Percentiles rank a stretch among this genome's conserved stretches.
These are phyloP conservation scores for Phymanthus crucifer DNA, from an alignment of 92 coral and sea anemone species.

Conservation along the genomic window DNA sequence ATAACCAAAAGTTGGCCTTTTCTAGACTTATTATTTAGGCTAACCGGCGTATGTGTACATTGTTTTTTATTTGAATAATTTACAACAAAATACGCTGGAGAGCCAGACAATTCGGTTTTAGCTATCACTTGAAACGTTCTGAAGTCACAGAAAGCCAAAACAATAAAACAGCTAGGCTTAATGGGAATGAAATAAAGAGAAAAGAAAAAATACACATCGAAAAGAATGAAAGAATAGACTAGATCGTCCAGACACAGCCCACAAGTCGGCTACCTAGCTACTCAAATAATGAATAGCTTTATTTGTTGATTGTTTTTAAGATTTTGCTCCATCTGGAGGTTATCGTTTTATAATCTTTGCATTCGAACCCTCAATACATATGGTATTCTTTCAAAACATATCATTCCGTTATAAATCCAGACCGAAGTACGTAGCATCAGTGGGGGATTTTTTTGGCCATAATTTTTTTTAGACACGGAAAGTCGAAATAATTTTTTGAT, in stretches of 20 bases:
- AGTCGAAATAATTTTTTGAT: too few relatives aligned
- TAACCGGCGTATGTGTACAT: neutral
- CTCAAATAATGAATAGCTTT: neutral
- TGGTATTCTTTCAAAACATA: neutral
- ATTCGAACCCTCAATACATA: neutral
- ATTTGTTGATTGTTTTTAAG: neutral
- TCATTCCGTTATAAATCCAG: neutral
- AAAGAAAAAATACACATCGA: neutral
- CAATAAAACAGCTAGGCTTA: neutral
- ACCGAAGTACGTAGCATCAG: too few relatives aligned
- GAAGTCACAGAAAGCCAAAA: neutral
- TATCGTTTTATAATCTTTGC: neutral
- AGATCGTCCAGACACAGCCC: neutral
- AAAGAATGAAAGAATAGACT: neutral
- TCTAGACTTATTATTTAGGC: neutral
- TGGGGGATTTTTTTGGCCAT: too few relatives aligned
- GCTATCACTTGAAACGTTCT: neutral
- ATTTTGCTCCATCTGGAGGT: neutral
- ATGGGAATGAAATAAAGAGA: neutral
- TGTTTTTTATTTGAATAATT: conserved; percentile 6
- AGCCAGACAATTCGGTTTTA: neutral
- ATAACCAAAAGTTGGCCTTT: neutral
- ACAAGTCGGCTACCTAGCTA: neutral
- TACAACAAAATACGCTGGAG: neutral
- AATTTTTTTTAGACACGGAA: neutral